Conservation (phyloP, 2,797 vertebrate species). For the Chaetodon trifasciatus region DNA sequence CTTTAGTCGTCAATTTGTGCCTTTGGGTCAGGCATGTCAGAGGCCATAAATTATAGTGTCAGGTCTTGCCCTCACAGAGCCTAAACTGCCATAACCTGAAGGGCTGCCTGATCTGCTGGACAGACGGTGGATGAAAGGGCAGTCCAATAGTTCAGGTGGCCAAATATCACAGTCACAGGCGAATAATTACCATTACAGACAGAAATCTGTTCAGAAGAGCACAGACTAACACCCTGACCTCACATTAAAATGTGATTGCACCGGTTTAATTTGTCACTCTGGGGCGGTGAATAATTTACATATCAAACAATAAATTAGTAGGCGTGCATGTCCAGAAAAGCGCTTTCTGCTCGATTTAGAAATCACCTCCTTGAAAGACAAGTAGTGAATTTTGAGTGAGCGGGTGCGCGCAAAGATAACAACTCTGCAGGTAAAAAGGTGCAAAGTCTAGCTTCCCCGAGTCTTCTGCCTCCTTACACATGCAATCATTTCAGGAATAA, state of each 20-base stretch:
- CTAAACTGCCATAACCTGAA: not conserved
- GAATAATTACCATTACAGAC: not conserved
- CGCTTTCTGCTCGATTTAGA: not conserved
- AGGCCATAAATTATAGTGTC: slow-evolving; percentile 37
- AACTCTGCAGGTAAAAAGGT: not conserved
- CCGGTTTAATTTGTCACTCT: not conserved
- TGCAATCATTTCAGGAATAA: not conserved
- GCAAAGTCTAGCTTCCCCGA: too few relatives aligned
- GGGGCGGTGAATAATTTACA: not conserved
- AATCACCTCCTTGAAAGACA: not conserved
- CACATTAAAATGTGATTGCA: not conserved
- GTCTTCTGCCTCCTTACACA: too few relatives aligned
- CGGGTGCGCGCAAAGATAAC: not conserved
- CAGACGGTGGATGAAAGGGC: not conserved
- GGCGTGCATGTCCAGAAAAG: not conserved
- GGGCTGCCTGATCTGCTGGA: not conserved
- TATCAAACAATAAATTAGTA: not conserved
- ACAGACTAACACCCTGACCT: not conserved
- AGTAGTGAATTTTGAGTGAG: too few relatives aligned
- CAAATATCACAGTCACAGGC: not conserved
- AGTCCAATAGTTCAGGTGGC: too few relatives aligned
- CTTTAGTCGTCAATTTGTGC: not conserved
- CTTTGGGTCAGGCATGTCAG: slow-evolving; percentile 16
- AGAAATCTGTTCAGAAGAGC: not conserved
- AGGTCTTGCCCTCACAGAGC: not conserved